phyloP scores from a whole-genome alignment of 2,888 invertebrate genomes.

The Drosophila anomalata region DNA sequence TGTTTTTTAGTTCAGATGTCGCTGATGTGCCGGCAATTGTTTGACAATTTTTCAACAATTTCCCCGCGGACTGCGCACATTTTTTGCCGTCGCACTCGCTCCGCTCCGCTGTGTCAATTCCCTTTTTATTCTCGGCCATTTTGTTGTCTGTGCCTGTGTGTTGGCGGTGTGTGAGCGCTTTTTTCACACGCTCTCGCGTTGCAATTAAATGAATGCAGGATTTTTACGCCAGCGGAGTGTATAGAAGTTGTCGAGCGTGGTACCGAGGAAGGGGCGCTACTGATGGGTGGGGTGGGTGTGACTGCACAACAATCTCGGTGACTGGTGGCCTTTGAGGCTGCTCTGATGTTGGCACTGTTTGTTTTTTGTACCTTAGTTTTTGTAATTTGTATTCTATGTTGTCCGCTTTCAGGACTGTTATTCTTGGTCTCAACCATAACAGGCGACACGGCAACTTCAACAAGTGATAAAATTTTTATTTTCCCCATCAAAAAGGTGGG shows the following conservation, averaged over 20 bases:
- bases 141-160: slow-evolving; percentile 32
- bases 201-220: slow-evolving; percentile 75
- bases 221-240: slow-evolving; percentile 58
- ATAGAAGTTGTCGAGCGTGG: slow-evolving; percentile 44
- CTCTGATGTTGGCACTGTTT: slow-evolving; percentile 22
- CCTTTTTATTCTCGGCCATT: slow-evolving; percentile 28
- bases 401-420: slow-evolving; percentile 22
- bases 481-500: slow-evolving; percentile 16
- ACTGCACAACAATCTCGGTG: slow-evolving; percentile 60
- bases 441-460: slow-evolving; percentile 1
- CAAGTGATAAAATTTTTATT: slow-evolving; percentile 1
- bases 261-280: not conserved
- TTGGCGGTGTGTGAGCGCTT: slow-evolving; percentile 46
- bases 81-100: slow-evolving; percentile 18
- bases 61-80: slow-evolving; percentile 62
- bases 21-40: slow-evolving; percentile 62
- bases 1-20: slow-evolving; percentile 5
- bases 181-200: slow-evolving; percentile 70
- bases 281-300: slow-evolving; percentile 3
- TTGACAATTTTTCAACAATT: slow-evolving; percentile 79
- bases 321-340: slow-evolving; percentile 61
- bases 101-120: slow-evolving; percentile 22
- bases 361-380: slow-evolving; percentile 40
- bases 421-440: slow-evolving; percentile 6
- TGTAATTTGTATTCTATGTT: slow-evolving; percentile 70